phyloP scores from a whole-genome alignment of 2,888 invertebrate genomes.

The Drosophila fulvimacula region DNA sequence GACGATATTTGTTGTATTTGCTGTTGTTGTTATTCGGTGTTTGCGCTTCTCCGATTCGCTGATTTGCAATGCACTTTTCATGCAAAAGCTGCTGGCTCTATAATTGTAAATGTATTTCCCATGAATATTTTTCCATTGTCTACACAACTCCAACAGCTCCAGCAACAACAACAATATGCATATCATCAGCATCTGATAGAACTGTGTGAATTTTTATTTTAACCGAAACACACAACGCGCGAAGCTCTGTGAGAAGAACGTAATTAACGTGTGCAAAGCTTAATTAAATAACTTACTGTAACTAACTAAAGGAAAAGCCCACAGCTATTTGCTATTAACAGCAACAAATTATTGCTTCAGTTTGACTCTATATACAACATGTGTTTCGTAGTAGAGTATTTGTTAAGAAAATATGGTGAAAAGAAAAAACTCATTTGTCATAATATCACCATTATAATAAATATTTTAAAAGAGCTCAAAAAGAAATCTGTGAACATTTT shows the following conservation, averaged over 20 bases:
- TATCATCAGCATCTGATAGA: slow-evolving; percentile 56
- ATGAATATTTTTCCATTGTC: slow-evolving; percentile 63
- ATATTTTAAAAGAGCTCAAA: no score
- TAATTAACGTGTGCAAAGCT: slow-evolving; percentile 28
- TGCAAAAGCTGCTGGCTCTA: slow-evolving; percentile 34
- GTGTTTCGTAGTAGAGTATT: neutral
- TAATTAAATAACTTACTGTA: slow-evolving; percentile 32
- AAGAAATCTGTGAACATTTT: no score
- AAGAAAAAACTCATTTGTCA: neutral
- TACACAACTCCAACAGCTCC: slow-evolving; percentile 24
- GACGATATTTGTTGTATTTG: slow-evolving; percentile 12
- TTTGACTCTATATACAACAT: neutral
- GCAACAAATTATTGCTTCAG: neutral
- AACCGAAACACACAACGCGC: slow-evolving; percentile 25
- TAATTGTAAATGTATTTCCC: slow-evolving; percentile 60
- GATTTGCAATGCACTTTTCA: slow-evolving; percentile 57
- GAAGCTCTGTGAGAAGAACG: slow-evolving; percentile 39
- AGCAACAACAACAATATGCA: slow-evolving; percentile 19
- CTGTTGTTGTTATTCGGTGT: slow-evolving; percentile 10
- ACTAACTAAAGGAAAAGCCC: neutral
- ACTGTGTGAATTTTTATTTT: slow-evolving; percentile 52
- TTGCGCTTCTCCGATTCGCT: slow-evolving; percentile 40
- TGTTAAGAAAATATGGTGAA: neutral
- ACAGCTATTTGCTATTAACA: slow-evolving; percentile 13
- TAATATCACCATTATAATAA: neutral